These are phyloP conservation scores for Arge pagana DNA, from an alignment of 2,888 invertebrate genomes.

Conservation along the genomic window DNA sequence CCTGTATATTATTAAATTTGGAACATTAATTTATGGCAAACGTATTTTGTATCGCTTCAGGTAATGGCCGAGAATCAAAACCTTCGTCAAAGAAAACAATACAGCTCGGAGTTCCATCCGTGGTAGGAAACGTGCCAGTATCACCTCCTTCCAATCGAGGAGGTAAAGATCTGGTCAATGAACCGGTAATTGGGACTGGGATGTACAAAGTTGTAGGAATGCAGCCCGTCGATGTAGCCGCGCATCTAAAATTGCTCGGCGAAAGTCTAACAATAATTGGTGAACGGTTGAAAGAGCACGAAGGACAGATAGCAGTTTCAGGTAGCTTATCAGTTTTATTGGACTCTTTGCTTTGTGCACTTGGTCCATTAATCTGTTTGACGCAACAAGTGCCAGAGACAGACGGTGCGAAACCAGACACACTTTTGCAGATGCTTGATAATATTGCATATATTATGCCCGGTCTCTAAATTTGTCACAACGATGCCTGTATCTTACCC, in stretches of 20 bases:
- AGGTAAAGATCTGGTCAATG: slow-evolving; percentile 53
- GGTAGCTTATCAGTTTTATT: slow-evolving; percentile 91
- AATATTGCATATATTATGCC: slow-evolving; percentile 90
- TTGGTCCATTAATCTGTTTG: slow-evolving; percentile 86
- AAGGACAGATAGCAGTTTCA: slow-evolving; percentile 94
- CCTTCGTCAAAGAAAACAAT: slow-evolving; percentile 49
- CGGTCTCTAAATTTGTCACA: slow-evolving; percentile 36
- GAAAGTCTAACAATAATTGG: slow-evolving; percentile 94
- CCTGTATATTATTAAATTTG: background rate
- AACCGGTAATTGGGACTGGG: slow-evolving; percentile 54
- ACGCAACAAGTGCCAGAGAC: slow-evolving; percentile 80
- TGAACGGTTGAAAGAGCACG: slow-evolving; percentile 88
- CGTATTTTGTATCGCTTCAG: slow-evolving; percentile 35
- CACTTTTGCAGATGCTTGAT: slow-evolving; percentile 74
- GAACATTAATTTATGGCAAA: background rate
- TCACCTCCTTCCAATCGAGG: slow-evolving; percentile 49
- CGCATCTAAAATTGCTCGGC: slow-evolving; percentile 88
- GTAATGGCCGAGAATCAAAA: slow-evolving; percentile 46
- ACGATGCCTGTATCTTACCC: slow-evolving; percentile 1
- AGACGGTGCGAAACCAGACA: slow-evolving; percentile 59
- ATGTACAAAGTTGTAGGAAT: slow-evolving; percentile 73
- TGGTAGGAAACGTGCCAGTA: slow-evolving; percentile 45
- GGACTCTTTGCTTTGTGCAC: slow-evolving; percentile 89
- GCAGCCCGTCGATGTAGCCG: slow-evolving; percentile 87
- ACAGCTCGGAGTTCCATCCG: slow-evolving; percentile 53